These are phyloP conservation scores for Charanyca ferruginea DNA, from an alignment of 2,888 invertebrate genomes.

Conservation along the genomic window DNA sequence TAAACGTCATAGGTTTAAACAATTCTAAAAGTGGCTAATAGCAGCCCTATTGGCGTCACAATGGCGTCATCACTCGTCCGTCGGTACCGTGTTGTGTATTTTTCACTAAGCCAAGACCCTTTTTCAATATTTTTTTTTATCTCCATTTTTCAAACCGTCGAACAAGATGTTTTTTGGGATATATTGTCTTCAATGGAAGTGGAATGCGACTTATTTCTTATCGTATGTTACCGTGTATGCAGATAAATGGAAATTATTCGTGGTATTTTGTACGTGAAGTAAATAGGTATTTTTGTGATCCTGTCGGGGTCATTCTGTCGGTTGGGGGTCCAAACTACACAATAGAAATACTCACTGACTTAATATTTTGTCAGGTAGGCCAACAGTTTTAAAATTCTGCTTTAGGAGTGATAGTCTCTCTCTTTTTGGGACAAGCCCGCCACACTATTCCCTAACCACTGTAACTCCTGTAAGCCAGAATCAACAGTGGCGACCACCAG, in stretches of 20 bases:
- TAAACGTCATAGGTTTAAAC: neutral
- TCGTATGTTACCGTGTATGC: neutral
- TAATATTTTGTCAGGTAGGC: too few species aligned
- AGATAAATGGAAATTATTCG: neutral
- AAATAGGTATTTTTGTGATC: too few species aligned
- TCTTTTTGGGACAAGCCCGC: too few species aligned
- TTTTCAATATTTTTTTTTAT: constrained; percentile 20
- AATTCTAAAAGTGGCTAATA: constrained; percentile 12
- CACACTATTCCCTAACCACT: too few species aligned
- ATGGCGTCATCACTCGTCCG: constrained; percentile 53
- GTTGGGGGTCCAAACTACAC: too few species aligned
- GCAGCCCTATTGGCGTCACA: constrained; percentile 49
- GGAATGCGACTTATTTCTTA: neutral
- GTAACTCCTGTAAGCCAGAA: too few species aligned
- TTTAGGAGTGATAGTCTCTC: too few species aligned
- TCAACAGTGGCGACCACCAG: too few species aligned
- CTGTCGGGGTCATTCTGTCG: too few species aligned
- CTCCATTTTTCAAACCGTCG: constrained; percentile 9
- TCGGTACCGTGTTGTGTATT: constrained; percentile 38
- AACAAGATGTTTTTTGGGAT: neutral
- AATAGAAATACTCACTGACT: too few species aligned
- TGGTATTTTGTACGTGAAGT: neutral
- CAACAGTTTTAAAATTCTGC: too few species aligned
- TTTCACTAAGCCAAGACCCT: constrained; percentile 24
- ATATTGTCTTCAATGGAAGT: neutral